Evolutionary conservation across 2,113 vertebrate species (phyloP), one percentile per base, ranked within the genome.

Genomic region (Nothoprocta pentlandii): DNA sequence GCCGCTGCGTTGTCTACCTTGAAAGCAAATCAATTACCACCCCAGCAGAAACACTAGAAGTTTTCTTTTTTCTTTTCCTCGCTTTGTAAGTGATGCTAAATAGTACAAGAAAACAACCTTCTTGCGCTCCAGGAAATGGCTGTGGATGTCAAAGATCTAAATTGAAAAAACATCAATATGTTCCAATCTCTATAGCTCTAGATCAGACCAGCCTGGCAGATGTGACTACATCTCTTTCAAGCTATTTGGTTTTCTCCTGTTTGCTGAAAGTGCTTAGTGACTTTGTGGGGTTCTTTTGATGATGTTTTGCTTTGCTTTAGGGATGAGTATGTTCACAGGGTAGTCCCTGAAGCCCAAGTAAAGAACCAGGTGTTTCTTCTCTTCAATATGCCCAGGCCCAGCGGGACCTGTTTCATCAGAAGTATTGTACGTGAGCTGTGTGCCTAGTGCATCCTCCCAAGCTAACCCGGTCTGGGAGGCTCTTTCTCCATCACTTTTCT

Each of bases 41-140:
- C 53, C 53, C 32, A 59, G 25, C 30, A 88, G 61, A 73, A 8
- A 34, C 15, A n/a, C 12, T 44, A 62, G 36, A 61, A 86, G 10
- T 17, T 51, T 94, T 80, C 34, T 79, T 56, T 42, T 39, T 76
- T 22, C 47, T 71, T 47, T 70, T 85, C n/a, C 44, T 82, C 32
- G 5, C 20, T 80, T 74, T 56, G 28, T 58, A 51, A 19, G 19
- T 79, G 70, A 73, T 32, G 20, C 16, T 77, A 51, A 92, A 26
- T 46, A 80, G 63, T 36, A 49, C 15, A 64, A 41, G 41, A 88
- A 64, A 23, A 36, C 11, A 51, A 15, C 1, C 4, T 63, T 49
- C n/a, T 54, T 23, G 42, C 47, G 47, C 53, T 23, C 41, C 21
- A 82, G 44, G 36, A 81, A 81, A 75, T 39, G 36, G 34, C n/a